A percentile compares a stretch with the other conserved stretches of the same genome.
These are phyloP conservation scores for Rotaria socialis DNA, from an alignment of 2,888 invertebrate genomes.

Conservation along the genomic window DNA sequence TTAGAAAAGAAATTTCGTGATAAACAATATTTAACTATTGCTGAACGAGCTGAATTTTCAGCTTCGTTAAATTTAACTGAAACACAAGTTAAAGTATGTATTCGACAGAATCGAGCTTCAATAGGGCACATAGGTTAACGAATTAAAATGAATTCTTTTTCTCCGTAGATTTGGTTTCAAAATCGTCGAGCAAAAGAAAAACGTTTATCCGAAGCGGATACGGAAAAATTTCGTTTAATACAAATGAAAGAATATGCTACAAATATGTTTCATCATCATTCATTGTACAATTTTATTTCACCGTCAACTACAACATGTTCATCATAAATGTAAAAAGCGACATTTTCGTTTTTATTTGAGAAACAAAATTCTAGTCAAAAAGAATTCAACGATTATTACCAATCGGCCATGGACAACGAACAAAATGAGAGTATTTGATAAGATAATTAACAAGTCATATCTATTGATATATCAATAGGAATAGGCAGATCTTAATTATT, in stretches of 20 bases:
- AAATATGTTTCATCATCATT: not conserved
- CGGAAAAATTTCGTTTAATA: constrained; percentile 40
- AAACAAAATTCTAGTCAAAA: constrained; percentile 13
- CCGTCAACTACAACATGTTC: constrained; percentile 2
- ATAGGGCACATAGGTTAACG: no score
- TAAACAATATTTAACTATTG: constrained; percentile 88
- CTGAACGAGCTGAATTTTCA: constrained; percentile 88
- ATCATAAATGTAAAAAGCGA: not conserved
- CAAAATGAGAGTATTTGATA: not conserved
- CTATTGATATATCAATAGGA: not conserved
- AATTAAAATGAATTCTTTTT: no score
- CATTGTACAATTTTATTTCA: constrained; percentile 15
- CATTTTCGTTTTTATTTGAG: no score
- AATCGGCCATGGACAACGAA: not conserved
- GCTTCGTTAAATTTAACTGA: constrained; percentile 81
- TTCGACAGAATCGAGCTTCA: no score
- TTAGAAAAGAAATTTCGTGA: constrained; percentile 87
- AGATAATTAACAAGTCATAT: no score
- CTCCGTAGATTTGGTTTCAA: constrained; percentile 57
- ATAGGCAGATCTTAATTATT: not conserved
- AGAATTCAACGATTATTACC: not conserved
- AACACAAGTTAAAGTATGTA: constrained; percentile 68
- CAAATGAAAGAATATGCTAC: constrained; percentile 21
- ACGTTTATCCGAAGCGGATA: constrained; percentile 73
- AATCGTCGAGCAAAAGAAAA: constrained; percentile 80